Evolutionary conservation across 2,888 invertebrate genomes (phyloP).

Genomic region (Mythimna ferrago): DNA sequence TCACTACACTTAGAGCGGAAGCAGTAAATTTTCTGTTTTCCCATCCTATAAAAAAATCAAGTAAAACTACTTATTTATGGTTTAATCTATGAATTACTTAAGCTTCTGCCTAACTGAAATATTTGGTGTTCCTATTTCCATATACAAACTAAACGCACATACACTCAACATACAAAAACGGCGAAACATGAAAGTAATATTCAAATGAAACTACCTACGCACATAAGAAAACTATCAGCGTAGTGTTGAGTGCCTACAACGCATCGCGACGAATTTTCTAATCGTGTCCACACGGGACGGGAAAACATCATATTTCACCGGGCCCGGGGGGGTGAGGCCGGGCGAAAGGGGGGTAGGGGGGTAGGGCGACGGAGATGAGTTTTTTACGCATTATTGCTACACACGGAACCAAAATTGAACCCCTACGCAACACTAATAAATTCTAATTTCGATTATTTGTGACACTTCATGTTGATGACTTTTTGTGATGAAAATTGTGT

Average conservation of each 20-base stretch:
- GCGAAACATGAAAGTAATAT: constrained; percentile 48
- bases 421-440: constrained; percentile 84
- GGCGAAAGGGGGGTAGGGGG: constrained; percentile 57
- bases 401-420: constrained; percentile 85
- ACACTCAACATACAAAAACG: not conserved
- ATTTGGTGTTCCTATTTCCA: not conserved
- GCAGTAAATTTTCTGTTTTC: no score
- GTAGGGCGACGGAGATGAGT: constrained; percentile 86
- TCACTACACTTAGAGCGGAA: no score
- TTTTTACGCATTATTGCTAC: constrained; percentile 90
- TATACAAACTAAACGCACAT: not conserved
- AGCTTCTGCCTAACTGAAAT: not conserved
- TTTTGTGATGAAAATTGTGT: constrained; percentile 59
- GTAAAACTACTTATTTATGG: no score
- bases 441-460: constrained; percentile 87
- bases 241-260: constrained; percentile 69
- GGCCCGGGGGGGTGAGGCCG: constrained; percentile 73
- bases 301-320: constrained; percentile 90
- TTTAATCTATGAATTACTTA: no score
- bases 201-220: constrained; percentile 56
- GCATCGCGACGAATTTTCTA: constrained; percentile 88
- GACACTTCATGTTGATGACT: constrained; percentile 71
- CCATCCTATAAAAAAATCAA: no score
- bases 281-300: constrained; percentile 88
- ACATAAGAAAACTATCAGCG: constrained; percentile 78